Evolutionary conservation across 53 echinoderm and acorn worm species (phyloP), one percentile per base, ranked within the genome.

Genomic region (Crossaster papposus): DNA sequence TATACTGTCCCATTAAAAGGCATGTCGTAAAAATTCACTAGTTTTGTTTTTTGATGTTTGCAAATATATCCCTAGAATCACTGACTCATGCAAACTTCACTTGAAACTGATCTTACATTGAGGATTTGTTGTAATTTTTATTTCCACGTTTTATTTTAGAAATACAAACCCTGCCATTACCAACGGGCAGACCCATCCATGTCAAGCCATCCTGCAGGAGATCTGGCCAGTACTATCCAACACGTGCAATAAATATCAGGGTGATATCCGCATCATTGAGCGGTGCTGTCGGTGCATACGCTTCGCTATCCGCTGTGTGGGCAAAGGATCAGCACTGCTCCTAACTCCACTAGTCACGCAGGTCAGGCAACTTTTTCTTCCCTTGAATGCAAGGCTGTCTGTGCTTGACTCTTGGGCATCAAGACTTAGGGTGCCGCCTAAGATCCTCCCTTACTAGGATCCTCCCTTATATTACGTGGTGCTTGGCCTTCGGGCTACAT

Each of bases 221-320:
- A 96, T 96, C 87, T 98, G 98, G 98, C 98, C 96, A 24, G 91
- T 98, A 51, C 77, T 98, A 83, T 94, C 94, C 14, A 92, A 93
- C 30, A 92, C 93, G 11, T 90, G 91, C 88, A 88, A 72, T 68
- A 94, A 90, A 71, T 98, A 98, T 88, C 95, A 98, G 88, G 89
- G 91, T 12, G 96, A 98, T 62, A 89, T 94, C 65, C 73, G 94
- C 50, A 93, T 98, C 79, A 94, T 98, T 14, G 98, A 98, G 68
- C 92, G 98, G 30, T 96, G 94, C 90, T 98, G 98, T 72, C 87
- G 98, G 20, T 98, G 98, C 36, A 83, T 98, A 17, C 83, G 98
- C 85, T 97, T 98, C 79, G 98, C 98, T 38, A 89, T 98, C 79
- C 72, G 98, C 81, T 92, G 96, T 55, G 90, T 98, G 14, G 94